phyloP scores from a whole-genome alignment of 2,888 invertebrate genomes.

The Drosophila falleni region DNA sequence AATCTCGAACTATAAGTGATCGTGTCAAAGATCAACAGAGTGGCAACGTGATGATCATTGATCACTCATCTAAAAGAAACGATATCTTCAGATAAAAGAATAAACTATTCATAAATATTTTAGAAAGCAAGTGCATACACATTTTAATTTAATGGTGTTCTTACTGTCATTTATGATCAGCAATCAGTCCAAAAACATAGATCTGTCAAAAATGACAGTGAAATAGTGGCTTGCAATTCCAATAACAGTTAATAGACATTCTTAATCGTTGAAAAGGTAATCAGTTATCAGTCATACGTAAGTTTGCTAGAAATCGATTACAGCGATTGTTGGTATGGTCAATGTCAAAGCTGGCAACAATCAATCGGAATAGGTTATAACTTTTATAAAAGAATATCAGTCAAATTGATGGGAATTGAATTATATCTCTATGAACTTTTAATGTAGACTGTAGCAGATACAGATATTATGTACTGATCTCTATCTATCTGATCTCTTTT shows the following conservation, averaged over 20 bases:
- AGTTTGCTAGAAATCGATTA: neutral
- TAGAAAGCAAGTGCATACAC: neutral
- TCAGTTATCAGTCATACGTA: slow-evolving; percentile 1
- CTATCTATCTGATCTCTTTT: too few relatives aligned
- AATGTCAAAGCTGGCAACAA: neutral
- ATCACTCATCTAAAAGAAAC: neutral
- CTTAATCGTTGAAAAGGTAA: slow-evolving; percentile 1
- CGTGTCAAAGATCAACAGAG: slow-evolving; percentile 34
- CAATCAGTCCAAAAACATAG: slow-evolving; percentile 3
- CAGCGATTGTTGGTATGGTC: neutral
- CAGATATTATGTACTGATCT: too few relatives aligned
- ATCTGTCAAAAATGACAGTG: neutral
- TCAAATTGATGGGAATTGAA: neutral
- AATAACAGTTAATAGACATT: neutral
- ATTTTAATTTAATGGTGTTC: neutral
- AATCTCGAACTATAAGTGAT: slow-evolving; percentile 16
- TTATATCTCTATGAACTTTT: neutral
- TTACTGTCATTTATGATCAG: neutral
- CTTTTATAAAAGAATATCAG: too few relatives aligned
- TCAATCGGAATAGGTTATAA: neutral
- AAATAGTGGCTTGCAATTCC: neutral
- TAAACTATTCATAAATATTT: neutral
- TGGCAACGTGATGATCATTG: neutral
- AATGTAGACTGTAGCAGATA: neutral
- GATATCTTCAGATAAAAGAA: neutral